Percentiles rank a stretch among this genome's conserved stretches.
Evolutionary conservation across 2,113 vertebrate species (phyloP).

Genomic region (Cacatua alba): DNA sequence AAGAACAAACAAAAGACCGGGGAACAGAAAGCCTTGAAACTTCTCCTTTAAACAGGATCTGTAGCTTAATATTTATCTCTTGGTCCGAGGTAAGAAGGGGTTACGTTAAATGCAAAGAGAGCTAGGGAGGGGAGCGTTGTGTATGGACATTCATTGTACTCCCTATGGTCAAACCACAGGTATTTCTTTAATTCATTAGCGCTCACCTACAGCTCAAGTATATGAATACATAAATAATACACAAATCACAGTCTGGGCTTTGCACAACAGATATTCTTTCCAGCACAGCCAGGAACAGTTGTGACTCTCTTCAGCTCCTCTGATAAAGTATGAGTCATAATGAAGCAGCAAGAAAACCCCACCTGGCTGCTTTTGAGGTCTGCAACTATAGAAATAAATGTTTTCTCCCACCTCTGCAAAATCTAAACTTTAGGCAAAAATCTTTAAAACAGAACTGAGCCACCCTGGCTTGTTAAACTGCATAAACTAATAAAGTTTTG

Average conservation of each 20-base stretch:
- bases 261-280: neutral
- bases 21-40: neutral
- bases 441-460: neutral
- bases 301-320: neutral
- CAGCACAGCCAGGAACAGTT: neutral
- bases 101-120: neutral
- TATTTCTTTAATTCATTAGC: slow-evolving; percentile 11
- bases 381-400: neutral
- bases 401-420: neutral
- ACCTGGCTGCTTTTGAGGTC: neutral
- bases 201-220: neutral
- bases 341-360: neutral
- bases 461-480: neutral
- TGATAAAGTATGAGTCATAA: neutral
- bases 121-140: neutral
- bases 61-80: neutral
- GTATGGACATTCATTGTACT: neutral
- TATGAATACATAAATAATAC: neutral
- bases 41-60: neutral
- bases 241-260: neutral
- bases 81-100: neutral
- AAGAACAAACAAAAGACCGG: neutral
- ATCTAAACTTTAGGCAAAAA: neutral
- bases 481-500: neutral
- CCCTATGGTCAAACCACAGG: neutral